These are phyloP conservation scores for Autographa pulchrina DNA, from an alignment of 2,888 invertebrate genomes.

Conservation along the genomic window DNA sequence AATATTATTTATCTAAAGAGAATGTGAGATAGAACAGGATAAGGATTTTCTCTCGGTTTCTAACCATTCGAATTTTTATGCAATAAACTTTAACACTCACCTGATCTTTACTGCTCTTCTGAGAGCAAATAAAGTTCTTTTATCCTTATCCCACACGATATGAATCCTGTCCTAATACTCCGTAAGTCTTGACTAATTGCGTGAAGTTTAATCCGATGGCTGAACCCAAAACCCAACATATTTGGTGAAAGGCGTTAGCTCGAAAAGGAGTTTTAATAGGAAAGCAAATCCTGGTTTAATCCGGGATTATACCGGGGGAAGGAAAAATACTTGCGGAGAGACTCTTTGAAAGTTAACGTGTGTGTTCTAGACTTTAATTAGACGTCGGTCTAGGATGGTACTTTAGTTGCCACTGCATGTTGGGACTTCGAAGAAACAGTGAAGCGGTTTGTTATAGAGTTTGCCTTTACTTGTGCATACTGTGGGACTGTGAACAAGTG, in stretches of 20 bases:
- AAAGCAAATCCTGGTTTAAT: constrained; percentile 64
- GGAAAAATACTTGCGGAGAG: constrained; percentile 50
- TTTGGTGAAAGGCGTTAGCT: constrained; percentile 59
- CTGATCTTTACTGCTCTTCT: constrained; percentile 18
- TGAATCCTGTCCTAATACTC: constrained; percentile 32
- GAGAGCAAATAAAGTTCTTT: constrained; percentile 27
- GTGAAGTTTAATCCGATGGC: constrained; percentile 35
- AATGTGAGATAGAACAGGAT: neutral
- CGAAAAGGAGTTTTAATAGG: constrained; percentile 67
- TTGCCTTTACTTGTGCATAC: constrained; percentile 14
- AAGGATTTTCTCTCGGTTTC: neutral
- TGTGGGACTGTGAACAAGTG: constrained; percentile 20
- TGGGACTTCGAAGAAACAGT: constrained; percentile 3
- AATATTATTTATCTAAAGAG: neutral
- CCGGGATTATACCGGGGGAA: constrained; percentile 49
- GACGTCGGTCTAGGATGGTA: constrained; percentile 29
- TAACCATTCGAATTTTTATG: neutral
- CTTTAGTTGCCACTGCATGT: constrained; percentile 19
- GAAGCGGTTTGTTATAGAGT: neutral
- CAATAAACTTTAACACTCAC: constrained; percentile 15
- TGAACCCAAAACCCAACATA: constrained; percentile 33
- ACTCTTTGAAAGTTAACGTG: constrained; percentile 47
- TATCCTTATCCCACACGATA: constrained; percentile 34
- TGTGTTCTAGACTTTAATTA: constrained; percentile 56
- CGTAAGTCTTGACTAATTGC: constrained; percentile 49